Base-by-base conservation (phyloP, 1,140 invertebrate genomes). In the Rhizoglyphus robini region DNA sequence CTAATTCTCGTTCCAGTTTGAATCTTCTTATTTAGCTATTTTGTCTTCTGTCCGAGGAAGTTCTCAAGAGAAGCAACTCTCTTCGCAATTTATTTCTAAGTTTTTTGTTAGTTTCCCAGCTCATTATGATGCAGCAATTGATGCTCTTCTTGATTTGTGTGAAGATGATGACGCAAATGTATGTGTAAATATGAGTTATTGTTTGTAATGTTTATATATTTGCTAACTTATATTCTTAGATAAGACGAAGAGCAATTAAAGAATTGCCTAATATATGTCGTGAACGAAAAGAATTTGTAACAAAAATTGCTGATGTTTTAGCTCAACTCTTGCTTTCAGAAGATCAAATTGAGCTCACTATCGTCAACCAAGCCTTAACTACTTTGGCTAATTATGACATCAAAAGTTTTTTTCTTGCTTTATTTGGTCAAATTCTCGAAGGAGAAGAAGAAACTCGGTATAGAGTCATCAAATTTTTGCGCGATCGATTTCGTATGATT, bases 91-190 rank as follows among this genome's bases (percentile, higher is more conserved):
- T 70, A 95, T 96, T 74, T 86, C 88, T 0, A 84, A 90, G 74
- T 96, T 96, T 77, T 93, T 94, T 71, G 91, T 90, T 73, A 82
- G 87, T 76, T 97, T 96, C 76, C 92, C 93, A 11, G 80, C 82
- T 67, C 76, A 90, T 58, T 82, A 86, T 8, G 84, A 89, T 71
- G 83, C 87, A 73, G 88, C 91, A 4, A 86, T 96, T 66, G 88
- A 96, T 79, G 88, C 90, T 67, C 82, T 92, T 71, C 83, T 96
- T 69, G 91, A 96, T 80, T 79, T 97, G 0, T 96, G 92, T 75
- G 94, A 96, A 80, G 92, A 96, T 82, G 87, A 90, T 73, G 91
- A 96, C 78, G 82, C 89, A 68, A 82, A 85, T 71, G 88, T 92
- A 80, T 81, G 83, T 82, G 18, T 47, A 2, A 15, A 63, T 25